Conservation (phyloP, 35 echinoderm and acorn worm species). For the Strongylocentrotus purpuratus region DNA sequence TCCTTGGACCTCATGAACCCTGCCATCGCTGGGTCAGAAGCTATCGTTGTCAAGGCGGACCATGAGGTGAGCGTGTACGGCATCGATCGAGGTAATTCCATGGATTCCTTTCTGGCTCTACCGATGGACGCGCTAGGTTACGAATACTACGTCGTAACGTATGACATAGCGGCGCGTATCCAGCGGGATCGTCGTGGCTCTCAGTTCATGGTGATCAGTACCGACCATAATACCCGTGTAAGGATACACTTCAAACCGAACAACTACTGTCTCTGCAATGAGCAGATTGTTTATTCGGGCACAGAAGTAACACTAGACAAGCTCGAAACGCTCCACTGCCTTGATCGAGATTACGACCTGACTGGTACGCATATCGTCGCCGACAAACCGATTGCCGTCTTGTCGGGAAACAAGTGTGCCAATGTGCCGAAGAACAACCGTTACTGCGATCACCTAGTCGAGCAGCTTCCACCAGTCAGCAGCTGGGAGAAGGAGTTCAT, state of each 20-base stretch:
- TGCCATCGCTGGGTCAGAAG: neutral
- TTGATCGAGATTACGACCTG: conserved; percentile 69
- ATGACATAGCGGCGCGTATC: conserved; percentile 63
- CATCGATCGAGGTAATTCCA: conserved; percentile 74
- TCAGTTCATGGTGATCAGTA: conserved; percentile 81
- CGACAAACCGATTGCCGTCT: conserved; percentile 67
- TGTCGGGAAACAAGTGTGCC: conserved; percentile 88
- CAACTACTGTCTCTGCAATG: conserved; percentile 42
- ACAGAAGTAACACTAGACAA: conserved; percentile 46
- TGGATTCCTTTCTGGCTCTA: conserved; percentile 82
- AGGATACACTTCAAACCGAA: conserved; percentile 36
- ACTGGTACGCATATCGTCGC: conserved; percentile 80
- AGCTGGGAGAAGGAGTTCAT: conserved; percentile 83
- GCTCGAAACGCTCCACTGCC: conserved; percentile 61
- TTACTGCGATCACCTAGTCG: conserved; percentile 88
- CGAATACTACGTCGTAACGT: conserved; percentile 86
- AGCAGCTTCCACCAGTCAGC: conserved; percentile 79
- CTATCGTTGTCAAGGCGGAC: conserved; percentile 68
- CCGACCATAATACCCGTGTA: conserved; percentile 60
- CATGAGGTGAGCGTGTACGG: conserved; percentile 79
- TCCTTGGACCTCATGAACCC: conserved; percentile 42
- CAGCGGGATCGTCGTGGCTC: conserved; percentile 65
- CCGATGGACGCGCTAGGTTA: conserved; percentile 76
- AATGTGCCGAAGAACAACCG: conserved; percentile 67
- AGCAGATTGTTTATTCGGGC: conserved; percentile 33